A percentile compares a stretch with the other conserved stretches of the same genome.
These are phyloP conservation scores for Taeniopygia guttata DNA, from an alignment of 2,797 vertebrate genomes.

Conservation along the genomic window DNA sequence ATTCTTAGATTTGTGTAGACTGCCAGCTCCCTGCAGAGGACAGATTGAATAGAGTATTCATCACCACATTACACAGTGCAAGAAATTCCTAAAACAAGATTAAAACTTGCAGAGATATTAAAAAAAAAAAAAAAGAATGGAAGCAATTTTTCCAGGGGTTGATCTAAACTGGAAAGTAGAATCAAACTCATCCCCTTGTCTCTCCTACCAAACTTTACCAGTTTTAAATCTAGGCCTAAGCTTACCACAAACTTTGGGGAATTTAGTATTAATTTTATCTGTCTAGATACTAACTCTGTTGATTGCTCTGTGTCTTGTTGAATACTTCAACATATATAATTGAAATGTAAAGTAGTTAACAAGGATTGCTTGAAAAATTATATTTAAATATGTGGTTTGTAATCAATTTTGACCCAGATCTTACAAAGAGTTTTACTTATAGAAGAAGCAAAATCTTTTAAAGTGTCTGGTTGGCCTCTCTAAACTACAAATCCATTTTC, in stretches of 20 bases:
- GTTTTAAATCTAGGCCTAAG: neutral
- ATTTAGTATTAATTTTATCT: neutral
- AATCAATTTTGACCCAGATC: neutral
- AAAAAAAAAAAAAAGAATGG: neutral
- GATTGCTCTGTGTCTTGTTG: neutral
- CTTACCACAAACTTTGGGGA: neutral
- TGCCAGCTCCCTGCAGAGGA: neutral
- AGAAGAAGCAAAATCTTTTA: neutral
- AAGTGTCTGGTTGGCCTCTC: neutral
- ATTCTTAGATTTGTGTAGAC: neutral
- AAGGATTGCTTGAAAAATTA: neutral
- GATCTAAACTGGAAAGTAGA: neutral
- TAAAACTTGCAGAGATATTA: neutral
- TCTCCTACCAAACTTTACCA: neutral
- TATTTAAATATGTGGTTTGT: neutral
- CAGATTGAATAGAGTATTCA: neutral
- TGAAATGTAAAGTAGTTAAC: conserved; percentile 17
- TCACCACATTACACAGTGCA: neutral
- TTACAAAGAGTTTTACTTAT: neutral
- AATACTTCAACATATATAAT: neutral
- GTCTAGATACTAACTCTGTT: neutral
- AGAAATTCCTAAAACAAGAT: neutral
- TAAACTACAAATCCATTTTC: neutral
- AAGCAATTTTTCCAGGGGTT: neutral
- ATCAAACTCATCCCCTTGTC: neutral